Conservation (phyloP, 2,888 invertebrate genomes). For the Drosophila mercatorum region DNA sequence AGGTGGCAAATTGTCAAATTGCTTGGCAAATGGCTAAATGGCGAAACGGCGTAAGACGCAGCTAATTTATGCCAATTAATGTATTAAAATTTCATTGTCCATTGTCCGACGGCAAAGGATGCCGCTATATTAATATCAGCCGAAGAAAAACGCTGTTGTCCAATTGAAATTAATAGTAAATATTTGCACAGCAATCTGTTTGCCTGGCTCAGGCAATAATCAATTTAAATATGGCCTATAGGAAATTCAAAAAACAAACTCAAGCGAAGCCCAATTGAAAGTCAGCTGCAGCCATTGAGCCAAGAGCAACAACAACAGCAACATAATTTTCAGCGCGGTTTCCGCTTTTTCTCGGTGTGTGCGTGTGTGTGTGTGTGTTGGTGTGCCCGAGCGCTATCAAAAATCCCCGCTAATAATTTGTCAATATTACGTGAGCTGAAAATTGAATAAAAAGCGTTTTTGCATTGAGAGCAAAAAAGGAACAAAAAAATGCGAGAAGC, state of each 20-base stretch:
- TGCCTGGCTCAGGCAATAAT: constrained; percentile 50
- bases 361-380: constrained; percentile 8
- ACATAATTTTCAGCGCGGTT: constrained; percentile 44
- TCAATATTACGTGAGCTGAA: constrained; percentile 83
- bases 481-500: not conserved
- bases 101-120: constrained; percentile 31
- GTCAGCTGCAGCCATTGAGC: constrained; percentile 63
- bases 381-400: constrained; percentile 61
- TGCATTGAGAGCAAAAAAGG: constrained; percentile 57
- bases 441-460: constrained; percentile 80
- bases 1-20: constrained; percentile 65
- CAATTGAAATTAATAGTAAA: constrained; percentile 76
- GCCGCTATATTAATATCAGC: constrained; percentile 50
- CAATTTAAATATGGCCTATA: constrained; percentile 73
- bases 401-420: constrained; percentile 83
- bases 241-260: constrained; percentile 53
- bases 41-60: constrained; percentile 29
- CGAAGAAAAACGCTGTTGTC: constrained; percentile 51
- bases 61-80: constrained; percentile 77
- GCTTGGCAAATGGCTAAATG: constrained; percentile 36
- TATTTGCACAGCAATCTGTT: constrained; percentile 76
- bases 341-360: constrained; percentile 22
- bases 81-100: constrained; percentile 60
- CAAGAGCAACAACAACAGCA: constrained; percentile 26
- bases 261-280: constrained; percentile 41